phyloP scores from a whole-genome alignment of 2,113 vertebrate species.

The Passerina amoena region DNA sequence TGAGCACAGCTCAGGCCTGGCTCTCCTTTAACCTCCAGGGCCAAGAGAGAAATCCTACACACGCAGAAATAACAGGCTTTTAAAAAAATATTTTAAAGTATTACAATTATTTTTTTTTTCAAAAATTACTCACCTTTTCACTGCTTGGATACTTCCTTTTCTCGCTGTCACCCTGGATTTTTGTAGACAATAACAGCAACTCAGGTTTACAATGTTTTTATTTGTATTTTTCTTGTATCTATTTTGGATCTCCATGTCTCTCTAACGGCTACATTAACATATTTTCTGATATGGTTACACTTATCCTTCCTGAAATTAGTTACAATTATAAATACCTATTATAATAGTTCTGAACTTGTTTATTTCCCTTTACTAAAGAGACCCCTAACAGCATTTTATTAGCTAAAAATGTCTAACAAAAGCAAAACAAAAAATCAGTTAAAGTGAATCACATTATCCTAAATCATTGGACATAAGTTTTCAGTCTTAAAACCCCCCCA shows the following conservation, averaged over 20 bases:
- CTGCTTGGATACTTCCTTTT: neutral
- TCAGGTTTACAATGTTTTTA: neutral
- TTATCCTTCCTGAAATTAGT: neutral
- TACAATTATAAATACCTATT: neutral
- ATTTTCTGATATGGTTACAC: neutral
- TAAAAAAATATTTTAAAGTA: neutral
- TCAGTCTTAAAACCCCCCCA: neutral
- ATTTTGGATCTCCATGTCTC: neutral
- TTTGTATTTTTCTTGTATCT: neutral
- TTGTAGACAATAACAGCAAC: neutral
- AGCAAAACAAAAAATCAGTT: fast-evolving
- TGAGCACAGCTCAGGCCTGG: fast-evolving
- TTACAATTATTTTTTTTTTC: neutral
- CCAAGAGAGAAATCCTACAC: neutral
- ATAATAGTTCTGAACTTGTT: neutral
- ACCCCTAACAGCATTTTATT: neutral
- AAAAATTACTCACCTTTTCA: neutral
- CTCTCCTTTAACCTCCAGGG: neutral
- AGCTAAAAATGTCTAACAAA: neutral
- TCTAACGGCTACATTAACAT: neutral
- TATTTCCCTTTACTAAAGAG: neutral
- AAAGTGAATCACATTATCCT: neutral
- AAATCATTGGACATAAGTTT: neutral
- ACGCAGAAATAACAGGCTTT: neutral
- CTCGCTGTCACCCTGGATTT: neutral